Evolutionary conservation across 2,113 vertebrate species (phyloP).

Genomic region (Hippopotamus amphibius): DNA sequence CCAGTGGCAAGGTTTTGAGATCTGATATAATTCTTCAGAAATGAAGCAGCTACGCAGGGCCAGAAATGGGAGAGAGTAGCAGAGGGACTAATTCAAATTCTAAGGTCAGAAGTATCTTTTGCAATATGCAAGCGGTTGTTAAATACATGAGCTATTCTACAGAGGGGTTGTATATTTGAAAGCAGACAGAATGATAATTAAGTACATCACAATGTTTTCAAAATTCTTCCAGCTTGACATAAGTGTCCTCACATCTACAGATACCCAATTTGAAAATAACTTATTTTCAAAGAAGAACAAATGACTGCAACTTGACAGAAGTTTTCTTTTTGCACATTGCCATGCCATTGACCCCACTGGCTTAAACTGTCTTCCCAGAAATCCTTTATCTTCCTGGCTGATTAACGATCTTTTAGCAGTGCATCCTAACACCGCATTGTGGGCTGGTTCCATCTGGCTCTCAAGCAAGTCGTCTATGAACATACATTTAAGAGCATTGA

Average conservation of each 20-base stretch:
- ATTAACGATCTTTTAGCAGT: not conserved
- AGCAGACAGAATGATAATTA: not conserved
- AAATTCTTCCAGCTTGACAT: conserved; percentile 5
- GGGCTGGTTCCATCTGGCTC: not conserved
- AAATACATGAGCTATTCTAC: not conserved
- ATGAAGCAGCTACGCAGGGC: not conserved
- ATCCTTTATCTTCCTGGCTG: not conserved
- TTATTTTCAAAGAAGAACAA: conserved; percentile 17
- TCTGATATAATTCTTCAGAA: not conserved
- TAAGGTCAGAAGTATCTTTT: not conserved
- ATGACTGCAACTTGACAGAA: not conserved
- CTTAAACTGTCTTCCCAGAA: not conserved
- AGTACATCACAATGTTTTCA: not conserved
- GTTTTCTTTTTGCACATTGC: not conserved
- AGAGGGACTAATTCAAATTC: not conserved
- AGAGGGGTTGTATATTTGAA: not conserved
- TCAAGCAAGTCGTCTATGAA: not conserved
- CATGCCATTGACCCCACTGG: not conserved
- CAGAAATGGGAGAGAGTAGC: not conserved
- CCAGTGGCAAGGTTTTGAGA: not conserved
- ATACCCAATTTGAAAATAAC: not conserved
- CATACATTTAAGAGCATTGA: not conserved
- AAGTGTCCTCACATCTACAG: not conserved
- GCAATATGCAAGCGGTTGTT: not conserved
- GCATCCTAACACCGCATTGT: not conserved